A percentile compares a stretch with the other conserved stretches of the same genome.
Conservation (phyloP, 2,113 vertebrate genomes). For the Cyanistes caeruleus region DNA sequence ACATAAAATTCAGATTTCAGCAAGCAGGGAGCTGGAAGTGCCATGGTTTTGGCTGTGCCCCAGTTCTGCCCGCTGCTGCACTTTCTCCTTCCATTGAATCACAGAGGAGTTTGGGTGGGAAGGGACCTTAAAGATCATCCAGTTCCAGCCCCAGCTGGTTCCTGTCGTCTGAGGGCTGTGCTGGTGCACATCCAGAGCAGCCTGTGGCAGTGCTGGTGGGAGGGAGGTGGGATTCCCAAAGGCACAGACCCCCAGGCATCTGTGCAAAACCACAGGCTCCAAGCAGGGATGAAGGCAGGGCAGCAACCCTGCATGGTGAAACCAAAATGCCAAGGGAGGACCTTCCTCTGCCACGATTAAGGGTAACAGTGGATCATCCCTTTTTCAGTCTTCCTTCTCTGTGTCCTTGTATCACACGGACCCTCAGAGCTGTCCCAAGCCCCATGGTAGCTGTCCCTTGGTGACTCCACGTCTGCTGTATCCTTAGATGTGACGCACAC, state of each 20-base stretch:
- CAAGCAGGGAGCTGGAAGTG: background rate
- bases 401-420: background rate
- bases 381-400: background rate
- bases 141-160: background rate
- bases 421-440: background rate
- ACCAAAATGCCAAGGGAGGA: background rate
- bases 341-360: fast-evolving
- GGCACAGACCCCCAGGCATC: background rate
- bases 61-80: background rate
- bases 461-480: background rate
- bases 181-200: background rate
- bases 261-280: background rate
- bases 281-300: background rate
- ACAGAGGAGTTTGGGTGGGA: background rate
- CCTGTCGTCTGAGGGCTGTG: background rate
- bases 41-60: background rate
- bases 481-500: background rate
- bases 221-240: background rate
- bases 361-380: too few relatives aligned
- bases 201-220: background rate
- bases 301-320: fast-evolving
- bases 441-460: background rate
- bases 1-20: fast-evolving
- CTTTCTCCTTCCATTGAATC: background rate
- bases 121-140: background rate